Percentiles rank a stretch among this genome's conserved stretches.
phyloP scores from a whole-genome alignment of 2,113 vertebrate genomes.

The Catagonus wagneri region DNA sequence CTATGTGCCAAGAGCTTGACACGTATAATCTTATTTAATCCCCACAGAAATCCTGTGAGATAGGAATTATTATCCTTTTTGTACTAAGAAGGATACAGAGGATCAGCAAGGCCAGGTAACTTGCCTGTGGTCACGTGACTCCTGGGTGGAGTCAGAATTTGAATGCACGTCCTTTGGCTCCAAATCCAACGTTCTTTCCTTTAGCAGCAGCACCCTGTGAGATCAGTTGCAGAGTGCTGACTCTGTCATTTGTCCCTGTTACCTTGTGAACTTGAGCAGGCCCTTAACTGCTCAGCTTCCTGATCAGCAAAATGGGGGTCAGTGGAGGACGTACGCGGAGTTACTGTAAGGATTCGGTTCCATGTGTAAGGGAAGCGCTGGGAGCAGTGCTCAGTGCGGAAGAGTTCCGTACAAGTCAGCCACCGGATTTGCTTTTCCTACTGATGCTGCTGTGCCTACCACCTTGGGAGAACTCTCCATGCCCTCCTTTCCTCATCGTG shows the following conservation, averaged over 20 bases:
- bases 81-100: conserved; percentile 64
- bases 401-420: neutral
- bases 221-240: neutral
- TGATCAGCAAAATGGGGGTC: neutral
- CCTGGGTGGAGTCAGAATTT: conserved; percentile 53
- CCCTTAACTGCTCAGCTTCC: neutral
- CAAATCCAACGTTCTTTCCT: neutral
- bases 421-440: neutral
- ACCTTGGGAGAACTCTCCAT: neutral
- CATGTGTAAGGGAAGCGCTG: neutral
- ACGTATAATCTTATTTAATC: conserved; percentile 75
- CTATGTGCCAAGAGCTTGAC: conserved; percentile 73
- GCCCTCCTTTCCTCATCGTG: neutral
- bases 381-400: fast-evolving
- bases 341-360: neutral
- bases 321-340: neutral
- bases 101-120: conserved; percentile 68
- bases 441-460: neutral
- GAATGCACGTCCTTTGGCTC: conserved; percentile 4
- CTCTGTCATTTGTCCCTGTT: neutral
- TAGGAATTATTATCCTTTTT: conserved; percentile 66
- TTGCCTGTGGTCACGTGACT: conserved; percentile 65
- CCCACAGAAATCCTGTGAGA: conserved; percentile 68
- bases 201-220: neutral
- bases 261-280: neutral